These are phyloP conservation scores for Cotesia congregata DNA, from an alignment of 2,888 invertebrate species.

Conservation along the genomic window DNA sequence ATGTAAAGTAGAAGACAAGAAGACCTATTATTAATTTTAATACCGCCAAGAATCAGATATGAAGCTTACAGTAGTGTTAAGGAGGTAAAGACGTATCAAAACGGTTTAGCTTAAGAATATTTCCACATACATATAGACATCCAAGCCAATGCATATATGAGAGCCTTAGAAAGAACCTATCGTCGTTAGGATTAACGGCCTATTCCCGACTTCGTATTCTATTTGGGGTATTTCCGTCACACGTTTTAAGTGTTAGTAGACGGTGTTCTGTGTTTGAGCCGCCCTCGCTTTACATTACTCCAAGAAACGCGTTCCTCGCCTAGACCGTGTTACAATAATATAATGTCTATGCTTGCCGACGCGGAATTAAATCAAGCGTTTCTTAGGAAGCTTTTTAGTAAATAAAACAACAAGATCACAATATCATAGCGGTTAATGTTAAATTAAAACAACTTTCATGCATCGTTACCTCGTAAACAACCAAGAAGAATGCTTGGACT, in stretches of 20 bases:
- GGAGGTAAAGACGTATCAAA: not conserved
- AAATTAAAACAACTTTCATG: not conserved
- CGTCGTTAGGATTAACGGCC: conserved; percentile 52
- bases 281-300: conserved; percentile 22
- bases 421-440: not conserved
- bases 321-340: conserved; percentile 14
- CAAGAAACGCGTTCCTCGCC: conserved; percentile 21
- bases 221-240: conserved; percentile 53
- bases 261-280: conserved; percentile 22
- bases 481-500: not conserved
- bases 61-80: not conserved
- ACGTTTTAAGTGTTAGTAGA: conserved; percentile 22
- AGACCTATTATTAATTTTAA: not conserved
- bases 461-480: not conserved
- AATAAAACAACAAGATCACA: not conserved
- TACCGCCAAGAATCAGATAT: not conserved
- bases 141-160: not conserved
- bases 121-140: not conserved
- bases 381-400: not conserved
- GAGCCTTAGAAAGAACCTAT: conserved; percentile 39
- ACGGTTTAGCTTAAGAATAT: not conserved
- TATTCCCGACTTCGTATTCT: conserved; percentile 48
- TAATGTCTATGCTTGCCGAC: conserved; percentile 23
- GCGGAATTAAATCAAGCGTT: conserved; percentile 29
- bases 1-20: not conserved